Base-by-base conservation (phyloP, 2,797 vertebrate genomes). In the Scolopax bukidnonensis region DNA sequence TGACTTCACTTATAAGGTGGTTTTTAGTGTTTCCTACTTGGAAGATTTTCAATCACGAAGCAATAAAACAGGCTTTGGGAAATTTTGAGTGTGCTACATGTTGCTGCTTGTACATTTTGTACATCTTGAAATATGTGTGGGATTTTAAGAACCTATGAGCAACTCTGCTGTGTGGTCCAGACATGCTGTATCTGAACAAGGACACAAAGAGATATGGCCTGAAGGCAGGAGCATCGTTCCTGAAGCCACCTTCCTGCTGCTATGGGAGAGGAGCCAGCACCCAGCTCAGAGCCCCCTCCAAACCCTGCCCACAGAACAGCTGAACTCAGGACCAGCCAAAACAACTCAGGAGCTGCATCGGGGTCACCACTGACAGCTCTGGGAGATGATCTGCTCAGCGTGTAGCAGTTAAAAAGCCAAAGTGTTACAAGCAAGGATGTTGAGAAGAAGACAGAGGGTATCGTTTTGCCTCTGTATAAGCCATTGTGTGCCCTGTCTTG, bases 1-100 rank as follows among this genome's bases (percentile, higher is more conserved):
- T 47, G 25, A 41, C 43, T 89, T 87, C 61, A 65, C 19, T 69
- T 20, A 48, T 59, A 79, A 79, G 73, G 78, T 78, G 64, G 19
- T 16, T 92, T 91, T 93, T 76, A 61, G 67, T 79, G 73, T 88
- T 83, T 95, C 48, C 78, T 93, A 30, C 67, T 95, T 89, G 89
- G 86, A 96, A 95, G 38, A 87, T 75, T 95, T 95, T 95, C 90
- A 96, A 25, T 79, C 63, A 57, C 74, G 47, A 97, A 87, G 50
- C 95, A 96, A 59, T 73, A 85, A 90, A 82, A 74, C 27, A 38
- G 43, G 24, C n/a, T 71, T 56, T 1, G 17, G 86, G 81, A 93
- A 97, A 92, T 85, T 91, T 19, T 83, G 74, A 79, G 16, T 53
- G 75, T 57, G 80, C 59, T 60, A 82, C 75, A 68, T 25, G 78